Base-by-base conservation (phyloP, 1,140 invertebrate genomes). In the Plectus sambesii region DNA sequence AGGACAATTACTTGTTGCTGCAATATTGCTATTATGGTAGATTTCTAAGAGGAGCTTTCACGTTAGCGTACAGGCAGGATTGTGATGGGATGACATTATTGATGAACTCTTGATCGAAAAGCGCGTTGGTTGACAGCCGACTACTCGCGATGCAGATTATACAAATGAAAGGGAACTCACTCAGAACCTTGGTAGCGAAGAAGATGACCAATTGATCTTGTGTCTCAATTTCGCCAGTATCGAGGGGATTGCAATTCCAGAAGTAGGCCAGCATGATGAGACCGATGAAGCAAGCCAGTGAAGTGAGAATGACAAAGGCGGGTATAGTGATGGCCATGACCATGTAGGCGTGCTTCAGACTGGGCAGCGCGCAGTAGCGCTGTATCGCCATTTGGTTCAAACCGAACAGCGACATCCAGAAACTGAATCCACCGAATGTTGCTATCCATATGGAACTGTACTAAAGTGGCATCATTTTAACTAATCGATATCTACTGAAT, bases 381-480 rank as follows among this genome's bases (percentile, higher is more conserved):
- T 56, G 54, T 39, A 56, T 56, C 5, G 54, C 54, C 45, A 56
- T 25, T 27, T 56, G 54, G 36, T 56, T 56, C 2, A 56, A 50
- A 3, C 54, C 54, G 26, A 56, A 56, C 2, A 47, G 48, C 9
- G 54, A 43, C 12, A 56, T 26, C 54, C 54, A 56, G 4, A 42
- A 42, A 29, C 53, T 49, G 9, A 49, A 55, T 20, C 54, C 54
- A 40, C 42, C 27, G 46, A 42, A 55, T 24, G 55, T 42, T 30
- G 53, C 55, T 27, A 56, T 56, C 54, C 54, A 56, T 5, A 56
- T 35, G 20, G 33, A 40, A 33, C 55, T 56, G 30, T 56, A 56
- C 38, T n/a, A n/a, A n/a, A n/a, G n/a, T n/a, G n/a, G n/a, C n/a
- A n/a, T n/a, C n/a, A n/a, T n/a, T n/a, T n/a, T n/a, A n/a, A n/a